Percentiles rank a stretch among this genome's conserved stretches.
These are phyloP conservation scores for Cryptophagus acutangulus DNA, from an alignment of 2,888 invertebrate genomes.

Conservation along the genomic window DNA sequence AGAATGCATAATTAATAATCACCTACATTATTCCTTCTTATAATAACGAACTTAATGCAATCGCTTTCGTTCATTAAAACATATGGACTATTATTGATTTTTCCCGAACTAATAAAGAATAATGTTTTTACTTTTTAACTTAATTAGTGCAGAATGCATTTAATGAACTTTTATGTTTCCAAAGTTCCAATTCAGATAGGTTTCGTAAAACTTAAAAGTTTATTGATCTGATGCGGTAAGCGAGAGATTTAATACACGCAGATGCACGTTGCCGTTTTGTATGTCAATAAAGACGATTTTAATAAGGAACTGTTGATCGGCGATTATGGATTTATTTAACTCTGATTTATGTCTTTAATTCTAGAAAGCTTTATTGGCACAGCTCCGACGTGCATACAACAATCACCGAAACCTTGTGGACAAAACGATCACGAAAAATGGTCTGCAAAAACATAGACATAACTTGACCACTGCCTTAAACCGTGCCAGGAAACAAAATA, in stretches of 20 bases:
- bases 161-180: neutral
- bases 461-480: slow-evolving; percentile 41
- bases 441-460: slow-evolving; percentile 41
- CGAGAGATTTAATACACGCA: slow-evolving; percentile 31
- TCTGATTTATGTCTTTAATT: slow-evolving; percentile 19
- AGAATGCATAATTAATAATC: too few relatives aligned
- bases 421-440: slow-evolving; percentile 36
- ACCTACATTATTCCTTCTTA: too few relatives aligned
- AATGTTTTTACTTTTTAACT: too few relatives aligned
- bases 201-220: slow-evolving; percentile 16
- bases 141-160: too few relatives aligned
- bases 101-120: too few relatives aligned
- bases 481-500: slow-evolving; percentile 45
- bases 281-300: slow-evolving; percentile 27
- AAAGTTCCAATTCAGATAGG: too few relatives aligned
- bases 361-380: slow-evolving; percentile 42
- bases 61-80: too few relatives aligned
- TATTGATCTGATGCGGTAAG: slow-evolving; percentile 31
- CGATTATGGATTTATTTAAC: slow-evolving; percentile 2
- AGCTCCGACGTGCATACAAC: slow-evolving; percentile 42
- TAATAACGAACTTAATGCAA: too few relatives aligned
- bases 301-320: too few relatives aligned
- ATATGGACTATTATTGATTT: too few relatives aligned
- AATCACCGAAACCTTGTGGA: slow-evolving; percentile 39
- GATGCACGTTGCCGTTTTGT: slow-evolving; percentile 27